phyloP scores from a whole-genome alignment of 2,888 invertebrate genomes.

The Cremastinae sp. region DNA sequence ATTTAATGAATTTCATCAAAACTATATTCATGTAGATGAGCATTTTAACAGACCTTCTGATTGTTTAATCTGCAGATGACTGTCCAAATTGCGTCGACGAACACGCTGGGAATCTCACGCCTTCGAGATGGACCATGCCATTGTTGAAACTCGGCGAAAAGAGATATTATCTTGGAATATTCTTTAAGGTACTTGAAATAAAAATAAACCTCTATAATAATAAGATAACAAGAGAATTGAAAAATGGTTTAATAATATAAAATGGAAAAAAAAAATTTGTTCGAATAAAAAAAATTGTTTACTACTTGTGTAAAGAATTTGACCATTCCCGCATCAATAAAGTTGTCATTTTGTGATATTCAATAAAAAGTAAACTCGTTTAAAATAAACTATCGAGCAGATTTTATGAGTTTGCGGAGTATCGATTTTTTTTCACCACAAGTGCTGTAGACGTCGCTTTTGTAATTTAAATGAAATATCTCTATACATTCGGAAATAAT shows the following conservation, averaged over 20 bases:
- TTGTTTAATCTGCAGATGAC: constrained; percentile 82
- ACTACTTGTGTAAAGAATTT: neutral
- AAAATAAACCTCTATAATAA: too few relatives aligned
- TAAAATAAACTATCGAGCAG: neutral
- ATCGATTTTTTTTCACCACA: neutral
- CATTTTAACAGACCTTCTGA: too few relatives aligned
- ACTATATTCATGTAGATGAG: too few relatives aligned
- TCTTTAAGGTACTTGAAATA: constrained; percentile 89
- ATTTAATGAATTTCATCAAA: too few relatives aligned
- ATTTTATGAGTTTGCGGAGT: too few relatives aligned
- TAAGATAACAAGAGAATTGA: too few relatives aligned
- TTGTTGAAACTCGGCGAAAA: constrained; percentile 93
- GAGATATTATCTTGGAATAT: constrained; percentile 94
- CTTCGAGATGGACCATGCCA: constrained; percentile 95
- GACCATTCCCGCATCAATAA: too few relatives aligned
- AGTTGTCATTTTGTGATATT: neutral
- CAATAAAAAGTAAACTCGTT: neutral
- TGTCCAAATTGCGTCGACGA: constrained; percentile 92
- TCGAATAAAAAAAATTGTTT: neutral
- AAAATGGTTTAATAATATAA: neutral
- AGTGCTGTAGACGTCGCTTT: too few relatives aligned
- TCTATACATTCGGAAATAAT: constrained; percentile 7
- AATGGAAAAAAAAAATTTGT: neutral
- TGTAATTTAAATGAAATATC: too few relatives aligned
- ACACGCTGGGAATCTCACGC: constrained; percentile 82